These are phyloP conservation scores for Odontophorus gujanensis DNA, from an alignment of 2,113 vertebrate species.

Conservation along the genomic window DNA sequence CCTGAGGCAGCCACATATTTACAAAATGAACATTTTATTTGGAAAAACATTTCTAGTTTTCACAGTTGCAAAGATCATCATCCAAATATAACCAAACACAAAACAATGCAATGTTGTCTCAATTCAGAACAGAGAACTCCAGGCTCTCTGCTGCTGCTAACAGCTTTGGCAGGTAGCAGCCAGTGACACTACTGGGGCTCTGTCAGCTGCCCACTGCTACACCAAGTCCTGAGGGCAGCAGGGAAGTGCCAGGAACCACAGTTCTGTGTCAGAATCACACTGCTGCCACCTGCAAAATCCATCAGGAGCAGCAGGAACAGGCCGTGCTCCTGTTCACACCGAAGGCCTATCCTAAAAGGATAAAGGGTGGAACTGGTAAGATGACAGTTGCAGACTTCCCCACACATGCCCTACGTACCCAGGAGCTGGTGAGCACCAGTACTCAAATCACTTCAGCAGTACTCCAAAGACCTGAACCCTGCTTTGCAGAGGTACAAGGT, in stretches of 20 bases:
- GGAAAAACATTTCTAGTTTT: neutral
- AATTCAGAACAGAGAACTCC: neutral
- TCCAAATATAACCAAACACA: neutral
- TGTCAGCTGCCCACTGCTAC: neutral
- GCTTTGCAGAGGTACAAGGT: neutral
- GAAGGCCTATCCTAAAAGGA: neutral
- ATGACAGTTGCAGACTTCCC: neutral
- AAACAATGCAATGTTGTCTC: neutral
- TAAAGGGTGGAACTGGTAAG: neutral
- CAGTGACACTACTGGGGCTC: neutral
- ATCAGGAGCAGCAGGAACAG: neutral
- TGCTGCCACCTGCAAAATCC: neutral
- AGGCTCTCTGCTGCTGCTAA: slow-evolving; percentile 16
- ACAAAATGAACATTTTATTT: neutral
- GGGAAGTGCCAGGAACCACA: neutral
- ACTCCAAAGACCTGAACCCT: neutral
- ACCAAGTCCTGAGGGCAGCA: neutral
- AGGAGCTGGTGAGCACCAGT: neutral
- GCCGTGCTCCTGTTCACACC: neutral
- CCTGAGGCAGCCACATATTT: neutral
- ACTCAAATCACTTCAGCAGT: neutral
- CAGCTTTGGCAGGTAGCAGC: slow-evolving; percentile 18
- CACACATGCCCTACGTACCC: neutral
- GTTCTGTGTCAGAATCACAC: neutral
- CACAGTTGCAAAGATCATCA: neutral